These are phyloP conservation scores for Sphaeramia orbicularis DNA, from an alignment of 2,797 vertebrate genomes.

Conservation along the genomic window DNA sequence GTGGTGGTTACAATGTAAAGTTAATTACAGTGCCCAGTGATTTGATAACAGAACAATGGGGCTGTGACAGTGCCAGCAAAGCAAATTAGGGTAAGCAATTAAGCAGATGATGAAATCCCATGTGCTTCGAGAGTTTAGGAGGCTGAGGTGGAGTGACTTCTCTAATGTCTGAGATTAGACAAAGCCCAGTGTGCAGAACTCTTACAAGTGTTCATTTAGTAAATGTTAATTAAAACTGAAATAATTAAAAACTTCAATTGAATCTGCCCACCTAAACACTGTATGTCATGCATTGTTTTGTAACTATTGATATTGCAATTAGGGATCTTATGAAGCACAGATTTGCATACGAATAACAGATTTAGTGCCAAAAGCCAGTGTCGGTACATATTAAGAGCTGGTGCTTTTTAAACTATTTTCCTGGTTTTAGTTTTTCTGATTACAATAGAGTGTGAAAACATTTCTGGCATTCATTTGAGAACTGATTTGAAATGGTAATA, in stretches of 20 bases:
- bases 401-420: not conserved
- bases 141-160: slow-evolving; percentile 39
- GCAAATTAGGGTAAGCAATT: slow-evolving; percentile 75
- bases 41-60: slow-evolving; percentile 70
- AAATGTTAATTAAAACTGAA: slow-evolving; percentile 61
- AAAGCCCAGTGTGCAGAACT: slow-evolving; percentile 7
- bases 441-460: not conserved
- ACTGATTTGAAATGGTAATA: not conserved
- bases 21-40: slow-evolving; percentile 72
- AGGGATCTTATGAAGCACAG: slow-evolving; percentile 14
- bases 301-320: slow-evolving; percentile 40
- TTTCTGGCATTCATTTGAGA: not conserved
- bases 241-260: slow-evolving; percentile 43
- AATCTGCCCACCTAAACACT: slow-evolving; percentile 48
- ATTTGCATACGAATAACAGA: slow-evolving; percentile 4
- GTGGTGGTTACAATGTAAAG: slow-evolving; percentile 66
- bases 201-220: slow-evolving; percentile 30
- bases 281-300: slow-evolving; percentile 3
- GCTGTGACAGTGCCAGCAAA: slow-evolving; percentile 64
- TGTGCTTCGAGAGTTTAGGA: slow-evolving; percentile 46
- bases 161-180: slow-evolving; percentile 39
- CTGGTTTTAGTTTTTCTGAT: not conserved
- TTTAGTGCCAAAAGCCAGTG: not conserved
- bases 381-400: not conserved
- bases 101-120: slow-evolving; percentile 69